Base-by-base conservation (phyloP, 2,113 vertebrate species). In the Triplophysa rosa region DNA sequence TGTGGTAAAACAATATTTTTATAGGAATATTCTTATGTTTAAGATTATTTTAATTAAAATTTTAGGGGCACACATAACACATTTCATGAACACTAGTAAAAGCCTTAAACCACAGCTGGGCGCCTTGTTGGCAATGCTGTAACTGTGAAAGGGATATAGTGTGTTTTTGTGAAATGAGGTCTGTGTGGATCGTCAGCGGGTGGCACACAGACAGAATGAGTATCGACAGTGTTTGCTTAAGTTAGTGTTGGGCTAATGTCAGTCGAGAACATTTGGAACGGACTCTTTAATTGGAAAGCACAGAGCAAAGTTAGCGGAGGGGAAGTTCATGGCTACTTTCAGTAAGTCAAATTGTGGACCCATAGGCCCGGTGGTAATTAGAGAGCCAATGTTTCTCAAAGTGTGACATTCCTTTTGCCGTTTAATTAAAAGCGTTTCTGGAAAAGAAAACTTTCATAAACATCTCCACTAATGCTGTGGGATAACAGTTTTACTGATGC, bases 281-380 rank as follows among this genome's bases (percentile, higher is more conserved):
- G 58, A 62, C 26, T 72, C 16, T 72, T 52, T 78, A 79, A 82
- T 74, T 78, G 76, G 69, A 72, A 65, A 74, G 56, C 64, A 64
- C 40, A 14, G 59, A 75, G 77, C 45, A 71, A 75, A 58, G 56
- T 79, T 56, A 16, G 56, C 16, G 61, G 12, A 62, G 45, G 9
- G 56, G n/a, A 83, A 79, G 23, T 59, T 66, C n/a, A 29, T 42
- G n/a, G 33, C 67, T 61, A 49, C 61, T 45, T 24, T 49, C n/a
- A 37, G 10, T 62, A 61, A 54, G 17, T 19, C 2, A 10, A 4
- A 37, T 24, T 61, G 52, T 59, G 12, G 49, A 37, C 24, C 12
- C 11, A 19, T 29, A 6, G 54, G 58, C 61, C 33, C 59, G 42
- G 67, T 14, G 17, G 67, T 77, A 67, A 81, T 78, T 80, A 78